These are phyloP conservation scores for Patella pellucida DNA, from an alignment of 2,888 invertebrate genomes.

Conservation along the genomic window DNA sequence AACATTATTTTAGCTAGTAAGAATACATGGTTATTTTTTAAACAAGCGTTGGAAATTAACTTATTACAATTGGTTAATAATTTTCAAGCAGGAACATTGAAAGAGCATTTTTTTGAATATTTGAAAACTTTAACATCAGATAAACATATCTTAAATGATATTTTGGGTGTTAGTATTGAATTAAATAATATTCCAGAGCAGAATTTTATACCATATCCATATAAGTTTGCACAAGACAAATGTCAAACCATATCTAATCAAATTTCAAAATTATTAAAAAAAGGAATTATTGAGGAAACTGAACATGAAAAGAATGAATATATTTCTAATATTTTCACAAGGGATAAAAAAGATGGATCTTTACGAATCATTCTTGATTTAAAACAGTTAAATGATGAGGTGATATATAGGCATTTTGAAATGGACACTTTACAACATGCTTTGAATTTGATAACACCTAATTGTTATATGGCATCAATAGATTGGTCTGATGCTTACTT, in stretches of 20 bases:
- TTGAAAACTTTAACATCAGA: conserved; percentile 2
- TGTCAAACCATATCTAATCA: neutral
- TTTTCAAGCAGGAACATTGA: conserved; percentile 12
- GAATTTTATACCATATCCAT: neutral
- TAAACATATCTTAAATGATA: neutral
- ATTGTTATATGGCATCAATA: conserved; percentile 18
- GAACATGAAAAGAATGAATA: neutral
- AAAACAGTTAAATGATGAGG: conserved; percentile 30
- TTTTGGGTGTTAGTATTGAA: conserved; percentile 5
- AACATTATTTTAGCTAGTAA: no score
- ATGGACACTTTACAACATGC: conserved; percentile 35
- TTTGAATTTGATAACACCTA: conserved; percentile 17
- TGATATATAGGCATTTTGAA: conserved; percentile 34
- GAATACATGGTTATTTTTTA: no score
- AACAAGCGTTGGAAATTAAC: no score
- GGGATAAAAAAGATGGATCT: conserved; percentile 14
- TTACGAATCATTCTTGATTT: conserved; percentile 8
- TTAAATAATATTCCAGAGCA: neutral
- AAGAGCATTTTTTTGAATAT: neutral
- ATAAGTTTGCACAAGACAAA: neutral
- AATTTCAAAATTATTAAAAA: neutral
- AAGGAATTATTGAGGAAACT: conserved; percentile 11
- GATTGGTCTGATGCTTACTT: conserved; percentile 22
- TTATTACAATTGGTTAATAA: no score
- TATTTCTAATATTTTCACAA: conserved; percentile 13